Evolutionary conservation across 1,140 invertebrate species (phyloP), one percentile per base, ranked within the genome.

Genomic region (Drosophila azteca): DNA sequence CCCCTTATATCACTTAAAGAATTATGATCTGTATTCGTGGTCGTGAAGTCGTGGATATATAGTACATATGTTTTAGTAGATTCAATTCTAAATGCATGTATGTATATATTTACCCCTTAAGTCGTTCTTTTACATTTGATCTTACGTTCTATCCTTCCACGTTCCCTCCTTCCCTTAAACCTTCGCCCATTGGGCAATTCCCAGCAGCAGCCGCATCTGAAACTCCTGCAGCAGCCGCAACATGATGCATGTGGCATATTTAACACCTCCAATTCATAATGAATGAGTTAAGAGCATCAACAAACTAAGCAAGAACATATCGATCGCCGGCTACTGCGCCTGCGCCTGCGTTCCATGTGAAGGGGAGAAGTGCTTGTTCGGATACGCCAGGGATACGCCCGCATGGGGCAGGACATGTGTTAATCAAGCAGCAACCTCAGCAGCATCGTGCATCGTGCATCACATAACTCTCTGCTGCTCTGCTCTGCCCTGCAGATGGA

Each of bases 231-330:
- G 44, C 31, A 52, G 53, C 35, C 11, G 35, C 35, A 48, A 71
- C 68, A 68, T 58, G 65, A 69, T 44, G 20, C 81, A 81, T 82
- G 75, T 82, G 82, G 64, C 74, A 72, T 55, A 68, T 57, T 87
- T 87, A 87, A 43, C 82, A 85, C 82, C 82, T 85, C 78, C 82
- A 87, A 87, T 85, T 87, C 83, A 87, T 82, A 87, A 87, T 87
- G 82, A 87, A 88, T 87, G 83, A 87, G 82, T 87, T 87, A 87
- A 78, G 83, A 87, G 82, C 82, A 88, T 88, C 83, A 87, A 87
- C 82, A 87, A 87, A 88, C 78, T 58, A 87, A 78, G 51, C 65
- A 87, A 64, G 61, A 62, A 85, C 81, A 87, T 81, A 82, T 87
- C 31, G 68, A 2, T 35, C 22, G 50, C 44, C 46, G 60, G 74